A percentile compares a stretch with the other conserved stretches of the same genome.
phyloP scores from a whole-genome alignment of 2,888 invertebrate genomes.

The Synergus laeviventris region DNA sequence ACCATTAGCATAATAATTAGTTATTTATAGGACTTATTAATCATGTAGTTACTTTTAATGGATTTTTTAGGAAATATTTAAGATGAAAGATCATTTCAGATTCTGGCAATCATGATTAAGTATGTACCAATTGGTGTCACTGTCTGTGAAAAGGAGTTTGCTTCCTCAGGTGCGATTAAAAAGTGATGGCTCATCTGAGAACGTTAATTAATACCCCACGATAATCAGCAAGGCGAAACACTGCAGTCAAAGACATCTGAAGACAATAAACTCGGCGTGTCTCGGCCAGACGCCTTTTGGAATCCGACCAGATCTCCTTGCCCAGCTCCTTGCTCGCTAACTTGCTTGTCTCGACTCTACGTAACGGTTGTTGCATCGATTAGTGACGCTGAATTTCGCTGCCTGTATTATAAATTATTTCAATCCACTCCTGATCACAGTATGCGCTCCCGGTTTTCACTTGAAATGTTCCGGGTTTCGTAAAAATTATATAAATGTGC shows the following conservation, averaged over 20 bases:
- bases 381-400: neutral
- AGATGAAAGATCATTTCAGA: no score
- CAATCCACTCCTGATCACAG: neutral
- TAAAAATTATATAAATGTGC: no score
- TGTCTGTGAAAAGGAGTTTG: neutral
- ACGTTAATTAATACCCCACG: conserved; percentile 5
- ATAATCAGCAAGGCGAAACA: conserved; percentile 12
- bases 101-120: no score
- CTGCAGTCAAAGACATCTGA: conserved; percentile 16
- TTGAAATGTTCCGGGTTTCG: no score
- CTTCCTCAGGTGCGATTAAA: neutral
- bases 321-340: neutral
- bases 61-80: no score
- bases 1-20: no score
- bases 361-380: conserved; percentile 8
- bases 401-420: neutral
- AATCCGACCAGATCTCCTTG: conserved; percentile 39
- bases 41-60: no score
- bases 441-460: neutral
- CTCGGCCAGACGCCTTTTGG: conserved; percentile 34
- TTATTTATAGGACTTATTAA: no score
- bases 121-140: neutral
- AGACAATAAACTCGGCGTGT: conserved; percentile 41
- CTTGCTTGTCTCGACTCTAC: neutral
- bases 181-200: conserved; percentile 20